Evolutionary conservation across 2,113 vertebrate genomes (phyloP).

Genomic region (Machaerirhynchus nigripectus): DNA sequence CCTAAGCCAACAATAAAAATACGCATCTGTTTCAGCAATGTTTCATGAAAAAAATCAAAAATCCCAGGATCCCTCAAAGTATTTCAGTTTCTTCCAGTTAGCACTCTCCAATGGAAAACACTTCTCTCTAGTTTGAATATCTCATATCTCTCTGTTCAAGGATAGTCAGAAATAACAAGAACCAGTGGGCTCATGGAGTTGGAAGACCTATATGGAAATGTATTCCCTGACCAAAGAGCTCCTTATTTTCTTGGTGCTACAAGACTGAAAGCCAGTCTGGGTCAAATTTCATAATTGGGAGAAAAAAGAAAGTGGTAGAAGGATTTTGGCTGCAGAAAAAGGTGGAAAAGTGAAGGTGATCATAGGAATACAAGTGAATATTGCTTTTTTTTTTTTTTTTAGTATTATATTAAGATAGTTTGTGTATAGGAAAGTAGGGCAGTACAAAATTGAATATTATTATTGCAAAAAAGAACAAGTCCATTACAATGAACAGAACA

Average conservation of each 20-base stretch:
- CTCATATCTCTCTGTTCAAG: no score
- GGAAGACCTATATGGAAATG: background rate
- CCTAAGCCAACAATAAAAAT: background rate
- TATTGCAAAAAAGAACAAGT: background rate
- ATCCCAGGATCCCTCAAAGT: background rate
- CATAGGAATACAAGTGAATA: background rate
- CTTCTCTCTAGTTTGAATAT: background rate
- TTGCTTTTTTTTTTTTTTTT: background rate
- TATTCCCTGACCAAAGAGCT: background rate
- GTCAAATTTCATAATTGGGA: background rate
- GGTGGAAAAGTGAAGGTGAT: background rate
- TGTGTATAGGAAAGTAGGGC: background rate
- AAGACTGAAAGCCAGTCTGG: background rate
- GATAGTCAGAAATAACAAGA: background rate
- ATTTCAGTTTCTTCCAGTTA: background rate
- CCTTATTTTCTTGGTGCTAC: background rate
- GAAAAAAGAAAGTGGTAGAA: background rate
- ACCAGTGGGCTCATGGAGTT: background rate
- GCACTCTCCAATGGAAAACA: background rate
- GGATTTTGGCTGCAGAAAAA: background rate
- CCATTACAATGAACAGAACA: background rate
- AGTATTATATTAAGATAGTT: background rate
- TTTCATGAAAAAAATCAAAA: background rate
- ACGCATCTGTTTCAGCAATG: background rate
- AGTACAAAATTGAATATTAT: background rate